Percentiles rank a stretch among this genome's conserved stretches.
Conservation (phyloP, 2,113 vertebrate species). For the Morone chrysops region DNA sequence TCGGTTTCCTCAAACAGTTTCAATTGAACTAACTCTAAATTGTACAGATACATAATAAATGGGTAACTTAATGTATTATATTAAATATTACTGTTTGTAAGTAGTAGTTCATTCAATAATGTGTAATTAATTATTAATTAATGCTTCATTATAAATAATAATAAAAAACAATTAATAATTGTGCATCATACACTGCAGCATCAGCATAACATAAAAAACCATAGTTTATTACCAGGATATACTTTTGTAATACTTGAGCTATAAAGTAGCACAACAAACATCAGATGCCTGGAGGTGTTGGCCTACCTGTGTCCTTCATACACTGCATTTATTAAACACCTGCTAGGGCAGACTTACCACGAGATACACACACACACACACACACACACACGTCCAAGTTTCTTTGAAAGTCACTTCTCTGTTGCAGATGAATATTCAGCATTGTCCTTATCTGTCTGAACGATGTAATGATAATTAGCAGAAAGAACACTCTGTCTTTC, state of each 20-base stretch:
- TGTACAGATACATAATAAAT: no score
- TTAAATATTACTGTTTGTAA: no score
- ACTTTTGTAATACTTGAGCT: neutral
- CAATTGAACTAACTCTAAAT: no score
- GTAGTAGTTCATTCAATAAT: no score
- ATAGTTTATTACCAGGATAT: neutral
- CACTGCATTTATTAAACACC: slow-evolving; percentile 41
- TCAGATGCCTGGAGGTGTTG: neutral
- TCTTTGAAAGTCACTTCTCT: slow-evolving; percentile 58
- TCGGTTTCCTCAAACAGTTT: no score
- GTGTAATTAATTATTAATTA: no score
- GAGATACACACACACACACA: slow-evolving; percentile 22
- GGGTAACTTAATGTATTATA: no score
- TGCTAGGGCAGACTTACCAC: slow-evolving; percentile 1
- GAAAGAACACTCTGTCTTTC: slow-evolving; percentile 27
- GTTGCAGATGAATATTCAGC: slow-evolving; percentile 59
- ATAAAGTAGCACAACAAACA: neutral
- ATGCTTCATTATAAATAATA: no score
- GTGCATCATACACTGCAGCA: no score
- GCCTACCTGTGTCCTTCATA: neutral
- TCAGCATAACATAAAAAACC: neutral
- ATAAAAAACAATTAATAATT: no score
- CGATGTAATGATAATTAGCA: slow-evolving; percentile 38
- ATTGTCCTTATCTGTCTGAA: slow-evolving; percentile 51
- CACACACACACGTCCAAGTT: slow-evolving; percentile 14